Conservation (phyloP, 2,113 vertebrate genomes). For the Cygnus buccinator region DNA sequence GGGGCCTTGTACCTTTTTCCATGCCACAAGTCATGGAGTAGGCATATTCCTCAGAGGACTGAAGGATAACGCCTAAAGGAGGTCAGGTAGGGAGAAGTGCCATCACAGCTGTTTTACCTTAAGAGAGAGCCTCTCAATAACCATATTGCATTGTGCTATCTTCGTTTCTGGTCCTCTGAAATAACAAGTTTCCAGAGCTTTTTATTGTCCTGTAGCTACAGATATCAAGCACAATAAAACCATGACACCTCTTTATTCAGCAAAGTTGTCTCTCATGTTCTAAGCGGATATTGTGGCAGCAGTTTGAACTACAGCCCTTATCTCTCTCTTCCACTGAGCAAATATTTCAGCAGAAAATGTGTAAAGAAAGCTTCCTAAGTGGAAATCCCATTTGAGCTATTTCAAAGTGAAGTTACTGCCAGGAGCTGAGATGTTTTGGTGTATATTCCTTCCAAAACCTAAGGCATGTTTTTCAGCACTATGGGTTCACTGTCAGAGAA, state of each 20-base stretch:
- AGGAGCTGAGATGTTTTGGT: constrained; percentile 46
- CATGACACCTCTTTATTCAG: neutral
- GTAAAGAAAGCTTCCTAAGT: constrained; percentile 25
- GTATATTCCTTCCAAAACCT: constrained; percentile 59
- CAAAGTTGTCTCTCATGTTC: neutral
- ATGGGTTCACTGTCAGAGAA: constrained; percentile 18
- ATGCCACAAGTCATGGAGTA: neutral
- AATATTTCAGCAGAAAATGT: neutral
- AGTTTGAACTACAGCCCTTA: neutral
- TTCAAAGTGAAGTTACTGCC: constrained; percentile 63
- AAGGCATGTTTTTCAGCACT: constrained; percentile 42
- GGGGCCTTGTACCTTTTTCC: too few relatives aligned
- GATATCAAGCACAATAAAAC: neutral
- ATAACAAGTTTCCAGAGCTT: neutral
- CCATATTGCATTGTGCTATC: neutral
- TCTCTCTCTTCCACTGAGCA: neutral
- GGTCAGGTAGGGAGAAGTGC: neutral
- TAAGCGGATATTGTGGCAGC: neutral
- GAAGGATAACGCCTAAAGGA: neutral
- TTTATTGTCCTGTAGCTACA: neutral
- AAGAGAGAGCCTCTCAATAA: neutral
- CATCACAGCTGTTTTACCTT: neutral
- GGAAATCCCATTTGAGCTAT: constrained; percentile 38
- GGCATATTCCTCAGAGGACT: neutral
- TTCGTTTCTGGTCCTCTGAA: neutral